These are phyloP conservation scores for Drosophila merina DNA, from an alignment of 2,888 invertebrate species.

Conservation along the genomic window DNA sequence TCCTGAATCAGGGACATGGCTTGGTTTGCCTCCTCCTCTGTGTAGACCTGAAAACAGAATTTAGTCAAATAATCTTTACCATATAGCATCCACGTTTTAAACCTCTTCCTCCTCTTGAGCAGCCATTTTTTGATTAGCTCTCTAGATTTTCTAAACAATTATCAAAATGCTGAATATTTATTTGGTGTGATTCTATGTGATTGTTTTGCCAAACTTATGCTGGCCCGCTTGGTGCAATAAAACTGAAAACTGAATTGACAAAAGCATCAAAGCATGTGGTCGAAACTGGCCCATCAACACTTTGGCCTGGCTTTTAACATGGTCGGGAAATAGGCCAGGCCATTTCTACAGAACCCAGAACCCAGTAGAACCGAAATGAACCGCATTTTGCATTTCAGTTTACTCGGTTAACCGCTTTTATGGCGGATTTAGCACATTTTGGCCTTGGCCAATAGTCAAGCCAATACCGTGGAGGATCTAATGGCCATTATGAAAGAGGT, in stretches of 20 bases:
- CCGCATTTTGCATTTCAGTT: slow-evolving; percentile 72
- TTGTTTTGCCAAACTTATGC: neutral
- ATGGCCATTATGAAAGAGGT: too few species aligned
- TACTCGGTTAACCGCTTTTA: slow-evolving; percentile 72
- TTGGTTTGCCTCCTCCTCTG: slow-evolving; percentile 44
- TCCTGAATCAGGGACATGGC: slow-evolving; percentile 52
- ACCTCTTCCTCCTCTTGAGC: slow-evolving; percentile 39
- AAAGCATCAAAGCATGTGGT: slow-evolving; percentile 23
- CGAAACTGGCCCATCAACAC: slow-evolving; percentile 36
- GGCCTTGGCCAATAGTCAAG: slow-evolving; percentile 18
- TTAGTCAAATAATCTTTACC: neutral
- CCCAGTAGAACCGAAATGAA: slow-evolving; percentile 40
- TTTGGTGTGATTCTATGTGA: neutral
- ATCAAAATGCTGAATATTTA: neutral
- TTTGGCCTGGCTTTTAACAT: slow-evolving; percentile 30
- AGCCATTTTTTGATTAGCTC: slow-evolving; percentile 22
- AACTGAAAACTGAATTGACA: slow-evolving; percentile 12
- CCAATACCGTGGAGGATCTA: slow-evolving; percentile 8
- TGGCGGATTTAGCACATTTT: slow-evolving; percentile 68
- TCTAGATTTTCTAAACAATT: neutral
- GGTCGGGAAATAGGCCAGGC: slow-evolving; percentile 25
- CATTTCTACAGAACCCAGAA: slow-evolving; percentile 11
- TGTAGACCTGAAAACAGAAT: slow-evolving; percentile 33
- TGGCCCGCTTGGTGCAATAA: slow-evolving; percentile 28
- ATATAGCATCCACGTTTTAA: neutral